A percentile compares a stretch with the other conserved stretches of the same genome.
Conservation (phyloP, 2,797 vertebrate species). For the Oreortyx pictus region DNA sequence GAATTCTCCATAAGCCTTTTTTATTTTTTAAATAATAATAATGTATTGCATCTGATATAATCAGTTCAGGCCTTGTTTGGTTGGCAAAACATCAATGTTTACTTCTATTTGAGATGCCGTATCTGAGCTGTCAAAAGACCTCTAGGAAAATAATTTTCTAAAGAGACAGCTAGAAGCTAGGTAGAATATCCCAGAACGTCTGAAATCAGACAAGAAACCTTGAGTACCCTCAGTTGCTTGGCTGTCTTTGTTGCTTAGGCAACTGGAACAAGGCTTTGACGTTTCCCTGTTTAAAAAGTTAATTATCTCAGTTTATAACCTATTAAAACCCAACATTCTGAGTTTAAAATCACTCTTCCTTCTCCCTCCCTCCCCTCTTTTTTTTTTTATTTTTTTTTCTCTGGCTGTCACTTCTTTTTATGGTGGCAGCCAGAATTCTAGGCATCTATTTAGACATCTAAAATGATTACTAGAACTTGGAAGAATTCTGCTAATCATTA, state of each 20-base stretch:
- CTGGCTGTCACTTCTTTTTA: no score
- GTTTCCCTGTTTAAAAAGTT: not conserved
- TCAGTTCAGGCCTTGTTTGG: not conserved
- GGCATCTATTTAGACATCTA: not conserved
- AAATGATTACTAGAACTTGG: not conserved
- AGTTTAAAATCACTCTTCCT: not conserved
- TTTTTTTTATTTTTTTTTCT: not conserved
- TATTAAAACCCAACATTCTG: not conserved
- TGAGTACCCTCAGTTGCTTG: not conserved
- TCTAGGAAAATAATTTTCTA: not conserved
- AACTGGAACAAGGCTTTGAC: not conserved
- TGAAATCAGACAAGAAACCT: not conserved
- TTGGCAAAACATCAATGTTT: not conserved
- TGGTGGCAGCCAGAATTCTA: not conserved
- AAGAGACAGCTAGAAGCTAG: not conserved
- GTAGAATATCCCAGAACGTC: not conserved
- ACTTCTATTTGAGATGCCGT: not conserved
- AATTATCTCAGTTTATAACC: not conserved
- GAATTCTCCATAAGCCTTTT: not conserved
- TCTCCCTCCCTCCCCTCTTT: accelerated
- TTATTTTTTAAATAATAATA: no score
- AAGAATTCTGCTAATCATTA: not conserved
- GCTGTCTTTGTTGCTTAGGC: not conserved
- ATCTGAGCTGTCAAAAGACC: not conserved
- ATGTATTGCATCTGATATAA: not conserved